These are phyloP conservation scores for Anthonomus grandis DNA, from an alignment of 1,140 invertebrate genomes.

Conservation along the genomic window DNA sequence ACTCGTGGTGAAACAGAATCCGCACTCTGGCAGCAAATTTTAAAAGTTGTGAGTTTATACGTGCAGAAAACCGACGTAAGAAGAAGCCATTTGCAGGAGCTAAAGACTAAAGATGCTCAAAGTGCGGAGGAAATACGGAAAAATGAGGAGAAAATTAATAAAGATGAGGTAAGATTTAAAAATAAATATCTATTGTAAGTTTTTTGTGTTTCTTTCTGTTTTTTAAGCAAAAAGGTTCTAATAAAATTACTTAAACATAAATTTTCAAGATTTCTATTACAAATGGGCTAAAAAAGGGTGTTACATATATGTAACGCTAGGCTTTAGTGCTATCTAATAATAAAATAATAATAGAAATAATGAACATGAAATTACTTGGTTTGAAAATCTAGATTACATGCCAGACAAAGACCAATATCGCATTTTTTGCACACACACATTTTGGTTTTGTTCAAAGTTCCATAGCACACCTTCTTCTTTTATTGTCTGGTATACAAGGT, in stretches of 20 bases:
- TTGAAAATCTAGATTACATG: neutral
- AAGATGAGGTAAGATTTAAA: slow-evolving; percentile 31
- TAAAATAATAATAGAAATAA: neutral
- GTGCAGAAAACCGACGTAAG: slow-evolving; percentile 37
- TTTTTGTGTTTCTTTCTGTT: neutral
- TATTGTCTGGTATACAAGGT: no score
- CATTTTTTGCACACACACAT: no score
- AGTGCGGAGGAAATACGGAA: slow-evolving; percentile 33
- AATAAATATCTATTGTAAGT: no score
- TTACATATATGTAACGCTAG: no score
- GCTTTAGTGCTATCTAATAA: neutral
- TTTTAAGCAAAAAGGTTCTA: no score
- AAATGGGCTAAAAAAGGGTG: no score
- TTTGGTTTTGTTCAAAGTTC: no score
- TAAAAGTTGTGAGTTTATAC: slow-evolving; percentile 31
- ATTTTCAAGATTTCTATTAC: no score
- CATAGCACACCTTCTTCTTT: no score
- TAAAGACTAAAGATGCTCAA: slow-evolving; percentile 38
- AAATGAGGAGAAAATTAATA: slow-evolving; percentile 37
- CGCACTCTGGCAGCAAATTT: slow-evolving; percentile 38
- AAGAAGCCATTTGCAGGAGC: slow-evolving; percentile 40
- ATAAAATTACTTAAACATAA: no score
- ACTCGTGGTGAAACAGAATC: slow-evolving; percentile 30
- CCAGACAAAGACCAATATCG: neutral
- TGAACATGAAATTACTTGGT: neutral